These are phyloP conservation scores for Monodelphis domestica DNA, from an alignment of 2,797 vertebrate species.

Conservation along the genomic window DNA sequence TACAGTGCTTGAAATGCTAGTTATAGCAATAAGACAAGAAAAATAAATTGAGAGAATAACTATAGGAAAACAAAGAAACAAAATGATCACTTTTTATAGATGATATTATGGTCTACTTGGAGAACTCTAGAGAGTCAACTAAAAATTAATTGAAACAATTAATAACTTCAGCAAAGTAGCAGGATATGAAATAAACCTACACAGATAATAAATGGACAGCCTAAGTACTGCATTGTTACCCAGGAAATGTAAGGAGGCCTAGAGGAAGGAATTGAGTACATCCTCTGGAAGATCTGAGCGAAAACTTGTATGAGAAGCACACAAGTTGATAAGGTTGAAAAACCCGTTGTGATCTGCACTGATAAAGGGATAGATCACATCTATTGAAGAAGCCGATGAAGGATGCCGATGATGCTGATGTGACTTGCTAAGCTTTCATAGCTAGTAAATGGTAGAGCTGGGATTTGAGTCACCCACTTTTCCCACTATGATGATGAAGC, in stretches of 20 bases:
- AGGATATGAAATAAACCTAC: slow-evolving; percentile 4
- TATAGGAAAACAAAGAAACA: neutral
- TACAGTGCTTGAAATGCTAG: neutral
- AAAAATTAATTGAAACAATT: slow-evolving; percentile 4
- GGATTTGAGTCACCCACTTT: neutral
- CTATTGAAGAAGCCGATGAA: neutral
- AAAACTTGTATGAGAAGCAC: neutral
- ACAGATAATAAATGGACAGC: neutral
- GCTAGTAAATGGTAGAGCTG: neutral
- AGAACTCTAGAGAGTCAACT: slow-evolving; percentile 1
- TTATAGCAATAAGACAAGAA: neutral
- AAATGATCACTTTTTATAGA: neutral
- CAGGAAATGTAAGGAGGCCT: neutral
- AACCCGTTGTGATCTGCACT: neutral
- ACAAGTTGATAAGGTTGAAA: neutral
- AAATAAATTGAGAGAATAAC: neutral
- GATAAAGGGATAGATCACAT: neutral
- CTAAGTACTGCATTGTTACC: neutral
- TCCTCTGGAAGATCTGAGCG: neutral
- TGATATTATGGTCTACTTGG: neutral
- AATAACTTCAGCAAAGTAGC: slow-evolving; percentile 3
- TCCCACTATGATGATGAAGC: neutral
- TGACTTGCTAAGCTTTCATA: neutral
- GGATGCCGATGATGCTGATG: neutral
- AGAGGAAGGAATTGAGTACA: neutral